Percentiles rank a stretch among this genome's conserved stretches.
Evolutionary conservation across 2,888 invertebrate genomes (phyloP).

Genomic region (Caenorhabditis auriculariae): DNA sequence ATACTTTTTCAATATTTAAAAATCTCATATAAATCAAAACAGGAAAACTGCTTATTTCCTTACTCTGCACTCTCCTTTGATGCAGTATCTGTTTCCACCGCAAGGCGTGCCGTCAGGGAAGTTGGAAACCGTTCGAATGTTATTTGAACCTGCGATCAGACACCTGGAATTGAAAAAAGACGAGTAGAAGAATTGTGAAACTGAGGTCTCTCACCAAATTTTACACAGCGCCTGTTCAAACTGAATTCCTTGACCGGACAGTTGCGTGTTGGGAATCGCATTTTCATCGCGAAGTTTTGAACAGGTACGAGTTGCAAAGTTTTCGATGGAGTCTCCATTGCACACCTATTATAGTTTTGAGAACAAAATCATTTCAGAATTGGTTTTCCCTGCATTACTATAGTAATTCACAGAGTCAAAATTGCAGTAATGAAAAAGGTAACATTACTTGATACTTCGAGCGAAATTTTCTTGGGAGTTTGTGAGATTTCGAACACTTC

Average conservation of each 20-base stretch:
- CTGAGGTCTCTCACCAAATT: slow-evolving; percentile 31
- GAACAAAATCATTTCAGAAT: too few species aligned
- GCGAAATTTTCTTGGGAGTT: too few species aligned
- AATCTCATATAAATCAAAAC: too few species aligned
- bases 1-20: too few species aligned
- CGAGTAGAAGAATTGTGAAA: slow-evolving; percentile 1
- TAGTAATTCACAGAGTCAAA: too few species aligned
- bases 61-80: slow-evolving; percentile 54
- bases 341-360: slow-evolving; percentile 35
- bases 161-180: slow-evolving; percentile 14
- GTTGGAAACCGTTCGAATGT: slow-evolving; percentile 53
- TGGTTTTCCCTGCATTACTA: too few species aligned
- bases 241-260: slow-evolving; percentile 49
- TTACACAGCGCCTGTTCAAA: slow-evolving; percentile 52
- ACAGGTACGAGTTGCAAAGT: slow-evolving; percentile 41
- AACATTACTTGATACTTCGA: too few species aligned
- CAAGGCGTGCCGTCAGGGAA: slow-evolving; percentile 61
- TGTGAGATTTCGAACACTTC: too few species aligned
- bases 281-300: slow-evolving; percentile 36
- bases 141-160: slow-evolving; percentile 32
- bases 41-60: too few species aligned
- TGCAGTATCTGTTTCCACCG: slow-evolving; percentile 48
- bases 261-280: slow-evolving; percentile 43
- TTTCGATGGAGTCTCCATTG: slow-evolving; percentile 27
- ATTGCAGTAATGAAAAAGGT: too few species aligned